These are phyloP conservation scores for Oenanthe oenanthe DNA, from an alignment of 2,113 vertebrate genomes.

Conservation along the genomic window DNA sequence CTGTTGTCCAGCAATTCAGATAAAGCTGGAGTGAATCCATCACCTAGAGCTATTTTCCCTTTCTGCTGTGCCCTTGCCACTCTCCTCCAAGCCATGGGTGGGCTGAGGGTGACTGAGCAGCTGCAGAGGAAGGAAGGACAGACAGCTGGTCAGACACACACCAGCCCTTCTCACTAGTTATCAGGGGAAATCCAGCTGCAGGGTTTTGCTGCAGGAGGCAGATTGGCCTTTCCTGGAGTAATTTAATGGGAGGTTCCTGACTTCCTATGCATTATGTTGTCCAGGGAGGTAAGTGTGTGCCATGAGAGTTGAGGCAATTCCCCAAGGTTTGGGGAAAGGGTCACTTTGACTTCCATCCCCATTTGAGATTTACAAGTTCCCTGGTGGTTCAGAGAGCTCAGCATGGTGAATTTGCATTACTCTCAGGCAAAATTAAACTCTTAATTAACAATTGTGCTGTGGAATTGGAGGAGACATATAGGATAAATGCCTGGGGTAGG, in stretches of 20 bases:
- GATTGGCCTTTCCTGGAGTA: not conserved
- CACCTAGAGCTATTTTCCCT: not conserved
- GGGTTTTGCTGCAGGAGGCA: not conserved
- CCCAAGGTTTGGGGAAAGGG: not conserved
- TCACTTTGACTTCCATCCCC: not conserved
- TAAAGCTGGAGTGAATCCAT: not conserved
- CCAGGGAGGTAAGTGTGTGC: not conserved
- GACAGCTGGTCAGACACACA: not conserved
- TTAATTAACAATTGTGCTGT: not conserved
- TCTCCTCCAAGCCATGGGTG: not conserved
- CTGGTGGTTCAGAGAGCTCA: not conserved
- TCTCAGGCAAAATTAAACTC: conserved; percentile 5
- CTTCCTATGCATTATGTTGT: not conserved
- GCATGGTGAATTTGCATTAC: not conserved
- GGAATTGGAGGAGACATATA: not conserved
- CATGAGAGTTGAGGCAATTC: not conserved
- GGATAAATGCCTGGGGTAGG: conserved; percentile 26
- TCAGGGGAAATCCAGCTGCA: not conserved
- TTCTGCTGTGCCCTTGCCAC: not conserved
- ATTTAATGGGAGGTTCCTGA: not conserved
- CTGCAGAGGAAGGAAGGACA: not conserved
- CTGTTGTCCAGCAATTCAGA: not conserved
- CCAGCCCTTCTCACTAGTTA: not conserved
- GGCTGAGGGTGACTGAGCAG: not conserved
- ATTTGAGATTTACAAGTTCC: not conserved